A percentile compares a stretch with the other conserved stretches of the same genome.
Conservation (phyloP, 2,113 vertebrate genomes). For the Thamnophis sirtalis region DNA sequence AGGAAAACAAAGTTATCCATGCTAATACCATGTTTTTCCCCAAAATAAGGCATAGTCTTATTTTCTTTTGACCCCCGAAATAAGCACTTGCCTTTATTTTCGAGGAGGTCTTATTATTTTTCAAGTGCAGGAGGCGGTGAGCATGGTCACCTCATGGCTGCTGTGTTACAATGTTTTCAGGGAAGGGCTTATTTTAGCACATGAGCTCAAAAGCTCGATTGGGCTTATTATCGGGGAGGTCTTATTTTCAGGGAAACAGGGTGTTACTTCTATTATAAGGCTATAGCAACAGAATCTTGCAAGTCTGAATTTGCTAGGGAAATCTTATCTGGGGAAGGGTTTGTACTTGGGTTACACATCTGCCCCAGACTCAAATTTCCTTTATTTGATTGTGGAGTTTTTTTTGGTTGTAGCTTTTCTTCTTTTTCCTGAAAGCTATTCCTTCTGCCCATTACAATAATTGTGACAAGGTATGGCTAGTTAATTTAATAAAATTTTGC, state of each 20-base stretch:
- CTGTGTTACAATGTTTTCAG: no score
- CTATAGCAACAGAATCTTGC: neutral
- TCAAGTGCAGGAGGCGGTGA: no score
- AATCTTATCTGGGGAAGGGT: neutral
- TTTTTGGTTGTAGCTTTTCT: neutral
- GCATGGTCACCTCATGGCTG: no score
- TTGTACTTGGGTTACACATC: neutral
- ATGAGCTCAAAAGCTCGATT: no score
- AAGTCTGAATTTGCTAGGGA: neutral
- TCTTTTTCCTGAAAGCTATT: neutral
- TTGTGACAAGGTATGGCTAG: neutral
- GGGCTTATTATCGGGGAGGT: no score
- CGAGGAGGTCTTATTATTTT: no score
- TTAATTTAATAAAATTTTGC: neutral
- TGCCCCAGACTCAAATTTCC: neutral
- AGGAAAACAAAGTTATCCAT: neutral
- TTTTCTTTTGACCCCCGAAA: no score
- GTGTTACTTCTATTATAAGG: neutral
- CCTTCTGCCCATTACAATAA: neutral
- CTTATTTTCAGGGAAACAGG: no score
- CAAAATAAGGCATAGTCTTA: no score
- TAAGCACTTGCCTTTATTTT: no score
- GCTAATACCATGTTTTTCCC: no score
- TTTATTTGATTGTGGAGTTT: neutral
- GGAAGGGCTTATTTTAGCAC: no score